Evolutionary conservation across 37 sponge, comb jelly and placozoan species (phyloP), one percentile per base, ranked within the genome.

Genomic region (Spongia lamella): DNA sequence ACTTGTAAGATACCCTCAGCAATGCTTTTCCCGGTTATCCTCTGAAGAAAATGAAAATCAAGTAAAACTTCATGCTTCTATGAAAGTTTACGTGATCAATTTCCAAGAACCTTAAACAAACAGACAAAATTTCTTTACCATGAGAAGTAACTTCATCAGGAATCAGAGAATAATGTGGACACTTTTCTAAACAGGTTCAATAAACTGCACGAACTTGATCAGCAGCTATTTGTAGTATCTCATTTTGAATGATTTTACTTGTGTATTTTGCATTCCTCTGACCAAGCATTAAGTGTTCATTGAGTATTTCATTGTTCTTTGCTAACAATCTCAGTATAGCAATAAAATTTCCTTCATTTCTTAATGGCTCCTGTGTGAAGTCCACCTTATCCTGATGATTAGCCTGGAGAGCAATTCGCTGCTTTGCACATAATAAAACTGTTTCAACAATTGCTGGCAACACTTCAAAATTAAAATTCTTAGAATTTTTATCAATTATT

Each of bases 161-260:
- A 80, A 86, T 86, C 34, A 84, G 33, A 22, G 86, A 72, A 47
- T 51, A 84, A 40, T 40, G 79, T 26, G 36, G 79, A 25, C 61
- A 68, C 19, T 30, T 14, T 53, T 75, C 68, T 15, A 67, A 59
- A 30, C 75, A 61, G 22, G 16, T 43, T 33, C 61, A 13, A 22
- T 68, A 63, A 22, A 54, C 63, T 7, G 5, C 22, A 30, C 59
- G 73, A 35, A 81, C 72, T 13, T 52, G 14, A n/a, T 59, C 15
- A 1, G 72, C 80, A n/a, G n/a, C 29, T 16, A 82, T 65, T 38
- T 32, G 47, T 11, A 87, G 33, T 53, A 87, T 16, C 57, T 83
- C 68, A 75, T 82, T 87, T 75, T 87, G 82, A 30, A 83, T 87
- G 13, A 83, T 87, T 38, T 87, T 87, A 4, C 83, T 83, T 39